phyloP scores from a whole-genome alignment of 2,888 invertebrate genomes.

The Rhyacophila evoluta region DNA sequence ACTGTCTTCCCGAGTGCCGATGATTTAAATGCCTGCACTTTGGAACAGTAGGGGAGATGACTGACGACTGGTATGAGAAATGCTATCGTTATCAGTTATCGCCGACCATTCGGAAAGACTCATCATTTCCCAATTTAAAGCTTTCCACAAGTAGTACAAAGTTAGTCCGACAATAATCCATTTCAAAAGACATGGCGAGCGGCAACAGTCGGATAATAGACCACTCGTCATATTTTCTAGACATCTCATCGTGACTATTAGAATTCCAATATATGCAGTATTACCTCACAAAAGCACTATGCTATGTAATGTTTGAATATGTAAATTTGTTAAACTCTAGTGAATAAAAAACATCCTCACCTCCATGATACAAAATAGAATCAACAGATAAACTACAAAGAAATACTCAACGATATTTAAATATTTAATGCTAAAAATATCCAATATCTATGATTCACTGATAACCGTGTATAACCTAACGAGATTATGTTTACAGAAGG shows the following conservation, averaged over 20 bases:
- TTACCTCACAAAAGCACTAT: slow-evolving; percentile 45
- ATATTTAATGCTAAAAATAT: slow-evolving; percentile 52
- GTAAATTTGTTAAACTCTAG: slow-evolving; percentile 37
- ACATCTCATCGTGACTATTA: not conserved
- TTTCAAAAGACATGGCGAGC: not conserved
- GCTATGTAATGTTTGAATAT: slow-evolving; percentile 44
- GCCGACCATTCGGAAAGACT: not conserved
- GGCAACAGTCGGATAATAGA: not conserved
- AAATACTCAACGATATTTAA: slow-evolving; percentile 54
- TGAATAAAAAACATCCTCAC: slow-evolving; percentile 17
- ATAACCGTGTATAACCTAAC: slow-evolving; percentile 33
- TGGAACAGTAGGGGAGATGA: slow-evolving; percentile 5
- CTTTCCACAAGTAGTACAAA: not conserved
- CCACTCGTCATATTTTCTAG: not conserved
- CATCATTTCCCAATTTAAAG: not conserved
- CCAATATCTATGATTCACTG: slow-evolving; percentile 45
- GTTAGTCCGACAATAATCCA: too few relatives aligned
- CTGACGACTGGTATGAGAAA: not conserved
- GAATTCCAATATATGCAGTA: slow-evolving; percentile 29
- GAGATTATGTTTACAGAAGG: slow-evolving; percentile 12
- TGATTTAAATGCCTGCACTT: slow-evolving; percentile 19
- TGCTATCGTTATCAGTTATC: not conserved
- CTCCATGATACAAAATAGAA: slow-evolving; percentile 41
- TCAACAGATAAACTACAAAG: slow-evolving; percentile 54
- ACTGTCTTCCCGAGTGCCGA: slow-evolving; percentile 20